Evolutionary conservation across 1,140 invertebrate species (phyloP), one percentile per base, ranked within the genome.

Genomic region (Drosophila nannoptera): DNA sequence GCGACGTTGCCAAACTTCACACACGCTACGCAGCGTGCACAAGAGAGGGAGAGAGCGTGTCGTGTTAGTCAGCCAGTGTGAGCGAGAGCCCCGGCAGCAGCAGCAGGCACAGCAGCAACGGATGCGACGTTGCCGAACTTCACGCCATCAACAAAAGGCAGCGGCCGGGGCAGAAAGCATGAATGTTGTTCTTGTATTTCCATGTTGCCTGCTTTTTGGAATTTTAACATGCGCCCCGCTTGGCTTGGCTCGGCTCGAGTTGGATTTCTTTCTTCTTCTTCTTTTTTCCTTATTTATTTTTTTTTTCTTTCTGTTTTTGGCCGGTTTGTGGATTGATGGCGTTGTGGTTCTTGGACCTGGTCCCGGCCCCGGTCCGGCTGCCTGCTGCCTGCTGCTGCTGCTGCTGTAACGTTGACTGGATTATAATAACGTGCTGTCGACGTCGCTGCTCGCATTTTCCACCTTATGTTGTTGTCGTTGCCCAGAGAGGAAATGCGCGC

Each of bases 141-240:
- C 69, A 71, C 16, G 35, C 36, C 69, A 67, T 60, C 69, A 70
- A 66, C 68, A 66, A 69, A 69, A 69, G 66, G 54, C 67, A 32
- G 36, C n/a, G 12, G 75, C 77, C 61, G 70, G 32, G 42, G 53
- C 58, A 53, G 67, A 35, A 60, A 67, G 43, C 60, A 77, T 73
- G 70, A 69, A 68, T 83, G 78, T 78, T 82, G 80, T 83, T 82
- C 68, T 84, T 84, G 76, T 84, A 82, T 77, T 81, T 77, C 78
- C 77, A 80, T 82, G 78, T 75, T 82, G 71, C 71, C 70, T 77
- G 68, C 56, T 75, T 68, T 72, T 72, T 84, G 76, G 80, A 80
- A 84, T 77, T 84, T 84, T 84, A 84, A 84, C 80, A 83, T 87
- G 69, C 56, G 74, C 66, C 66, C 72, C 66, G 71, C 74, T 74